phyloP scores from a whole-genome alignment of 2,113 vertebrate genomes.

The Toxotes chatareus region DNA sequence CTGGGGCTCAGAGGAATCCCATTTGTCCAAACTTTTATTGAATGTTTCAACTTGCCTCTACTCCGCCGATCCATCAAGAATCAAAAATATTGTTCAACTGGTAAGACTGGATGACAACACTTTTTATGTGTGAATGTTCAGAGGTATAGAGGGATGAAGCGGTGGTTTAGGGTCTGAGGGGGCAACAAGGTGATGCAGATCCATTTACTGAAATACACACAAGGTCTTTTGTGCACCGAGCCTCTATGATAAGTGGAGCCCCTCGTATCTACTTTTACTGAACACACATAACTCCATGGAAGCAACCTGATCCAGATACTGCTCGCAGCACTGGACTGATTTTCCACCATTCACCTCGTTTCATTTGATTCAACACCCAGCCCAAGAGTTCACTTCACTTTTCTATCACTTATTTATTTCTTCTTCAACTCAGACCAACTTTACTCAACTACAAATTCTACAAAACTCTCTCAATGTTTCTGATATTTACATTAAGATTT shows the following conservation, averaged over 20 bases:
- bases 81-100: not conserved
- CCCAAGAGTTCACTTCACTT: not conserved
- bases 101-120: not conserved
- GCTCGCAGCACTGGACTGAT: not conserved
- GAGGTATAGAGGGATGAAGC: not conserved
- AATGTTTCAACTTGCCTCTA: conserved; percentile 12
- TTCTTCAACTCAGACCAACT: not conserved
- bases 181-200: conserved; percentile 45
- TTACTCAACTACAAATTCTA: not conserved
- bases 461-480: not conserved
- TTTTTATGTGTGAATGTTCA: conserved; percentile 18
- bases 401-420: not conserved
- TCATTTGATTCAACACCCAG: not conserved
- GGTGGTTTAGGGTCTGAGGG: conserved; percentile 31
- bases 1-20: not conserved
- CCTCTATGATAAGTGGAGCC: conserved; percentile 50
- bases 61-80: not conserved
- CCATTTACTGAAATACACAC: conserved; percentile 55
- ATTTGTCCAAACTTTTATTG: not conserved
- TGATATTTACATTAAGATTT: no score
- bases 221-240: conserved; percentile 53
- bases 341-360: not conserved
- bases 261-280: conserved; percentile 42
- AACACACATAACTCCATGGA: conserved; percentile 16
- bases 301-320: conserved; percentile 24